Conservation (phyloP, 1,140 invertebrate species). For the Solen grandis region DNA sequence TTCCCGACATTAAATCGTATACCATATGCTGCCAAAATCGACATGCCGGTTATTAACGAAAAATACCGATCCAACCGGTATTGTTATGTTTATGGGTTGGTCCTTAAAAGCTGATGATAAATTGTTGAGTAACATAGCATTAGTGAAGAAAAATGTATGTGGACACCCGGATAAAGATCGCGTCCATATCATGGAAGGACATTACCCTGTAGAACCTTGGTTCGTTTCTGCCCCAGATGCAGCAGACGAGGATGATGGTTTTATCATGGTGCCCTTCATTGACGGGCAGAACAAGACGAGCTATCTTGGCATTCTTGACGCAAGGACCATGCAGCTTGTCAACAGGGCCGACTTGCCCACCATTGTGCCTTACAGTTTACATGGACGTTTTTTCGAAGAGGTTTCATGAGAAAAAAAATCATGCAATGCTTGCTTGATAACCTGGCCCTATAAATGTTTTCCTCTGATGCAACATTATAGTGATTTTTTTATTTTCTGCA, state of each 20-base stretch:
- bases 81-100: conserved; percentile 75
- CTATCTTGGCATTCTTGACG: conserved; percentile 72
- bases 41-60: conserved; percentile 77
- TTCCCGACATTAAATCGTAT: conserved; percentile 36
- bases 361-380: conserved; percentile 71
- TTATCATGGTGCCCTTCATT: conserved; percentile 70
- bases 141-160: conserved; percentile 78
- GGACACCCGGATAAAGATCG: conserved; percentile 54
- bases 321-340: conserved; percentile 64
- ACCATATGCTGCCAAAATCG: conserved; percentile 61
- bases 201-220: conserved; percentile 74
- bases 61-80: conserved; percentile 65
- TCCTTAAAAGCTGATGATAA: conserved; percentile 70
- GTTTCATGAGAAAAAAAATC: conserved; percentile 51
- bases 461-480: too few relatives aligned
- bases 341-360: conserved; percentile 68
- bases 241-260: conserved; percentile 72
- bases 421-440: too few relatives aligned
- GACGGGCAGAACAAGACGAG: conserved; percentile 62
- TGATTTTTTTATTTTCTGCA: too few relatives aligned
- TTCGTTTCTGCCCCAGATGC: conserved; percentile 67
- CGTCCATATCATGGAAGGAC: conserved; percentile 60
- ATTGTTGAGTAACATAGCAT: conserved; percentile 62
- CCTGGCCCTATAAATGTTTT: too few relatives aligned
- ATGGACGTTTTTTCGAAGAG: conserved; percentile 73